Percentiles rank a stretch among this genome's conserved stretches.
These are phyloP conservation scores for Polyommatus iphigenia DNA, from an alignment of 2,888 invertebrate species.

Conservation along the genomic window DNA sequence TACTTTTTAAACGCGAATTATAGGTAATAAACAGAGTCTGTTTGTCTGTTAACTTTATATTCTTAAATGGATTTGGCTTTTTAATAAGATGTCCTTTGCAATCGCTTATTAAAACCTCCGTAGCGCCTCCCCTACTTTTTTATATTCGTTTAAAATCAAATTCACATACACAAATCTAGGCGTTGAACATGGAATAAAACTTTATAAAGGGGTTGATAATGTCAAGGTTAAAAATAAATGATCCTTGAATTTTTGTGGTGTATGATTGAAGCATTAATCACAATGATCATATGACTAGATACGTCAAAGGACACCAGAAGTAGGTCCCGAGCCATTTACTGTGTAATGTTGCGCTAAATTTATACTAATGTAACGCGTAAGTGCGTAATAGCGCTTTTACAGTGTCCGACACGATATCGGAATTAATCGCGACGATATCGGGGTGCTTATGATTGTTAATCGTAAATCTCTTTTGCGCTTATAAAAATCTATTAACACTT, in stretches of 20 bases:
- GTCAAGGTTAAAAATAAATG: no score
- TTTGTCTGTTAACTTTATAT: not conserved
- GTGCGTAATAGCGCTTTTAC: not conserved
- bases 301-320: conserved; percentile 14
- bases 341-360: conserved; percentile 35
- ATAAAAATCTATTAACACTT: not conserved
- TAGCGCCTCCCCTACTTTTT: no score
- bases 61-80: not conserved
- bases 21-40: no score
- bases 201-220: not conserved
- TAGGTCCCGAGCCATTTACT: conserved; percentile 34
- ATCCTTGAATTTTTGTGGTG: not conserved
- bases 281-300: conserved; percentile 5
- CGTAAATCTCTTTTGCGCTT: no score
- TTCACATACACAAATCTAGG: not conserved
- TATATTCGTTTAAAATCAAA: no score
- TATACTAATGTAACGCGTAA: conserved; percentile 33
- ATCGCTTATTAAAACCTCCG: not conserved
- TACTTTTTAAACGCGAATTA: no score
- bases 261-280: not conserved
- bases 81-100: not conserved
- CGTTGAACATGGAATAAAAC: not conserved
- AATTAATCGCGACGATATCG: not conserved
- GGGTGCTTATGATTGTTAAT: not conserved
- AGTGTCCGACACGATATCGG: not conserved